Evolutionary conservation across 2,113 vertebrate species (phyloP).

Genomic region (Micromys minutus): DNA sequence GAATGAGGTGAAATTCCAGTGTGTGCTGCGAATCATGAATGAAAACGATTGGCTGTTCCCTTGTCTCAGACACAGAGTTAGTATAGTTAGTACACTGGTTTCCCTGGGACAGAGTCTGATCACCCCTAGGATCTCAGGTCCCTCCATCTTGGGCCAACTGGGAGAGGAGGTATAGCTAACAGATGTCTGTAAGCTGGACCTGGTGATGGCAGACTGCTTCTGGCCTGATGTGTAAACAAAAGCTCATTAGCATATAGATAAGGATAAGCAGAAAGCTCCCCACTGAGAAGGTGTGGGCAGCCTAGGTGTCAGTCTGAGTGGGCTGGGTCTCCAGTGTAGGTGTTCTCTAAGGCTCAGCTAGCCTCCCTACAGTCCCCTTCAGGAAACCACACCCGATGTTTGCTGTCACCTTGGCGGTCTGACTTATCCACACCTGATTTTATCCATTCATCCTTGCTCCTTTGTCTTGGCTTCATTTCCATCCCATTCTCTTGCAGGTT

Average conservation of each 20-base stretch:
- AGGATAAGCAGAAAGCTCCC: not conserved
- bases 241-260: not conserved
- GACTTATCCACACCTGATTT: not conserved
- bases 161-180: too few species aligned
- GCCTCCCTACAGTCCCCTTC: not conserved
- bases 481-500: too few species aligned
- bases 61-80: not conserved
- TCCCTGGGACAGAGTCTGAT: not conserved
- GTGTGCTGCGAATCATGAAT: too few species aligned
- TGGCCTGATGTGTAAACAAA: not conserved
- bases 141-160: too few species aligned
- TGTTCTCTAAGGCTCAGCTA: accelerated
- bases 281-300: accelerated
- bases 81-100: not conserved
- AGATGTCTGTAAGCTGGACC: not conserved
- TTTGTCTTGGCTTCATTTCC: not conserved
- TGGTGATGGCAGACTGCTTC: not conserved
- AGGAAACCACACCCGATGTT: not conserved
- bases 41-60: not conserved
- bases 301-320: not conserved
- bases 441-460: not conserved
- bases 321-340: not conserved
- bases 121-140: not conserved
- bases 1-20: not conserved
- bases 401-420: accelerated